Evolutionary conservation across 2,888 invertebrate genomes (phyloP), one percentile per base, ranked within the genome.

Genomic region (Hemistola chrysoprasaria): DNA sequence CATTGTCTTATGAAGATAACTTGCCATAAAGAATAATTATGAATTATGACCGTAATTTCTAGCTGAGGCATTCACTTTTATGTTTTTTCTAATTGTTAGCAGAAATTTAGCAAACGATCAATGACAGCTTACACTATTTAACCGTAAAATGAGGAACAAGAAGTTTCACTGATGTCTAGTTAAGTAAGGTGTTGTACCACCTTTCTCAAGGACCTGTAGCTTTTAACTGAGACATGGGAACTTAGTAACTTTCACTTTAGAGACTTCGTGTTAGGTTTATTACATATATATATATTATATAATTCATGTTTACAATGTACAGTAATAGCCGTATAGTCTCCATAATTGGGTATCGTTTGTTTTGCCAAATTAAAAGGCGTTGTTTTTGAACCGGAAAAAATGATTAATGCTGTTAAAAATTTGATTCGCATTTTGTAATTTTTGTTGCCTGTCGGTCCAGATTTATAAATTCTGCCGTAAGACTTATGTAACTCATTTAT

Each of bases 281-380:
- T 21, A 22, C 16, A 21, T 4, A 36, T n/a, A n/a, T n/a, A 28
- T 30, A 27, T 23, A 44, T 47, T 50, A 36, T 10, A 21, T 40
- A n/a, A n/a, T n/a, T n/a, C n/a, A n/a, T n/a, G n/a, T 50, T 34
- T 23, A 10, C 38, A 24, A 40, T 41, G 32, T 31, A 31, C 25
- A 30, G 25, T 25, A 39, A 39, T 21, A 32, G 25, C 36, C 29
- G 42, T 8, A 26, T 48, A 42, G 31, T 34, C 27, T 4, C 42
- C n/a, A 37, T n/a, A n/a, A n/a, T n/a, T n/a, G n/a, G n/a, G n/a
- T n/a, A 47, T 50, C 40, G 40, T 39, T 46, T 39, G 47, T 34
- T 24, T 36, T 28, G 22, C 33, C 38, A 6, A 38, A 32, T 38
- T 25, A 28, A 34, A 37, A 37, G 9, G 22, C 43, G 35, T 37